These are phyloP conservation scores for Wiebesia pumilae DNA, from an alignment of 1,140 invertebrate species.

Conservation along the genomic window DNA sequence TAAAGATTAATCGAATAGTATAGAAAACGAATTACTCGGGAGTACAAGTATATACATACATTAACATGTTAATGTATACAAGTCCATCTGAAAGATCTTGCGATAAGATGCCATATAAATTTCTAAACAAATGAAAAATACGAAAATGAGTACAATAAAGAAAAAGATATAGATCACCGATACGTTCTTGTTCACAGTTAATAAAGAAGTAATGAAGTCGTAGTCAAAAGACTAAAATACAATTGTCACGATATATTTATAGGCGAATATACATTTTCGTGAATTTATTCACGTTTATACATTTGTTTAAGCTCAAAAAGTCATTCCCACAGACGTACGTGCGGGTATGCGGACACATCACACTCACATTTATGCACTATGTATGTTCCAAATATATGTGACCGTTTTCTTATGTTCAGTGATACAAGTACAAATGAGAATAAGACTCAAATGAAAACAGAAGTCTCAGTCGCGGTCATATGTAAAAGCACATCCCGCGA, in stretches of 20 bases:
- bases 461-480: background rate
- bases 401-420: background rate
- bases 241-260: background rate
- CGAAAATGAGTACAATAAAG: background rate
- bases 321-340: too few species aligned
- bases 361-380: background rate
- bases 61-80: background rate
- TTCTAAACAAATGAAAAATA: background rate
- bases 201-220: background rate
- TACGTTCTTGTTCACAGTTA: background rate
- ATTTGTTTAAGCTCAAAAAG: too few species aligned
- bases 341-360: background rate
- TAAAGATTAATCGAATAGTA: background rate
- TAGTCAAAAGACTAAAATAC: background rate
- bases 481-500: constrained; percentile 6
- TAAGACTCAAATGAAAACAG: background rate
- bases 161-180: background rate
- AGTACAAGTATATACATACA: background rate
- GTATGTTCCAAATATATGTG: background rate
- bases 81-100: background rate
- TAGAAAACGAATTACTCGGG: background rate
- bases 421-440: background rate
- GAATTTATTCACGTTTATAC: too few species aligned
- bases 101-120: background rate
- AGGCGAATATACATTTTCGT: background rate